Evolutionary conservation across 2,797 vertebrate species (phyloP).

Genomic region (Eidolon dupreanum): DNA sequence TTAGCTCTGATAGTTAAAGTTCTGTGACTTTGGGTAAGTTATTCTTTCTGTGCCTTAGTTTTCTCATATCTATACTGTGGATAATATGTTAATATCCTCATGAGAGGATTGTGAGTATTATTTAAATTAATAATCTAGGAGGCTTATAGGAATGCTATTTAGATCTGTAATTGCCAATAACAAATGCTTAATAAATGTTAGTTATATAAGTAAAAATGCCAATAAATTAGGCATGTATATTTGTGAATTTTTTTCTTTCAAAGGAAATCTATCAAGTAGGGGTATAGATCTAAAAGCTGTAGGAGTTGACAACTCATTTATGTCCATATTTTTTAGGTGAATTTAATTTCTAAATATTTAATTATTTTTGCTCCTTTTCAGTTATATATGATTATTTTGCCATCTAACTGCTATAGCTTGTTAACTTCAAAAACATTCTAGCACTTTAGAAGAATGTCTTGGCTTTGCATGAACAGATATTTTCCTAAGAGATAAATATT

Average conservation of each 20-base stretch:
- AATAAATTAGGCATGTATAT: not conserved
- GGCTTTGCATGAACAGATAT: not conserved
- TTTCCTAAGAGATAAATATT: not conserved
- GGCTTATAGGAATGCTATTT: not conserved
- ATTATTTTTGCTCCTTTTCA: not conserved
- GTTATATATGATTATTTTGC: not conserved
- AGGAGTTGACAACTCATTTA: not conserved
- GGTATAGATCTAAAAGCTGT: not conserved
- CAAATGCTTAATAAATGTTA: not conserved
- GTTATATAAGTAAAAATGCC: not conserved
- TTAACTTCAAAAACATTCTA: not conserved
- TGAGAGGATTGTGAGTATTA: not conserved
- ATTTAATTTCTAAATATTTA: not conserved
- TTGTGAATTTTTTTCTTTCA: slow-evolving; percentile 14
- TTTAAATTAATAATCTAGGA: not conserved
- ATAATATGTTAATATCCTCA: not conserved
- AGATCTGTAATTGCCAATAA: not conserved
- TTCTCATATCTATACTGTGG: not conserved
- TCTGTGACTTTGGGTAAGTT: not conserved
- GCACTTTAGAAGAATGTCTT: not conserved
- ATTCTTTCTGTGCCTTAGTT: not conserved
- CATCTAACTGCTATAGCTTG: not conserved
- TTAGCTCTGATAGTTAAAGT: not conserved
- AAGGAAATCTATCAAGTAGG: not conserved
- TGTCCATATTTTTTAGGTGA: not conserved